Percentiles rank a stretch among this genome's conserved stretches.
These are phyloP conservation scores for Lottia scabra DNA, from an alignment of 2,888 invertebrate species.

Conservation along the genomic window DNA sequence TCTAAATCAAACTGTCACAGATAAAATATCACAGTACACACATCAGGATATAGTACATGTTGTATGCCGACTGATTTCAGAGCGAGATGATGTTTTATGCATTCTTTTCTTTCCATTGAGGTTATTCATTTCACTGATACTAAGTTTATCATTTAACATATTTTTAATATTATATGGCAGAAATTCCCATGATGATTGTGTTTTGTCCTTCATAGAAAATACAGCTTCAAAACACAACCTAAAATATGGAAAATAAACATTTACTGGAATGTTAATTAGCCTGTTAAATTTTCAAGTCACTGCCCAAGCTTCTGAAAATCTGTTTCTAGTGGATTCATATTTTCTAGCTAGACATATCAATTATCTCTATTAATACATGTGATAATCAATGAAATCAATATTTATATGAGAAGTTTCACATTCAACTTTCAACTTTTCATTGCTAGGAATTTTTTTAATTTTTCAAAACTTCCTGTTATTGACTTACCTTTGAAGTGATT, in stretches of 20 bases:
- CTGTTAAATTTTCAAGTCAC: not conserved
- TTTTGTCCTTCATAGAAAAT: conserved; percentile 27
- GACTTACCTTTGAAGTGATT: conserved; percentile 51
- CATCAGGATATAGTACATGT: not conserved
- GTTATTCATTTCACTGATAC: too few species aligned
- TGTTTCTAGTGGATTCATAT: too few species aligned
- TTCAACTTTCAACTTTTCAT: too few species aligned
- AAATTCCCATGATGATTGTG: conserved; percentile 31
- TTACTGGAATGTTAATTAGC: not conserved
- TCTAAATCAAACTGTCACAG: too few species aligned
- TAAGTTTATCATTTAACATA: conserved; percentile 30
- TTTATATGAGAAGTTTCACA: not conserved
- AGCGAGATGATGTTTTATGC: not conserved
- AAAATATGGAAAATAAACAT: conserved; percentile 17
- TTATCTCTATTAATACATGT: too few species aligned
- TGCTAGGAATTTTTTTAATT: too few species aligned
- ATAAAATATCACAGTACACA: too few species aligned
- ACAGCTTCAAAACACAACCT: conserved; percentile 45
- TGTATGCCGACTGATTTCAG: conserved; percentile 10
- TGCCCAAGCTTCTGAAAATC: too few species aligned
- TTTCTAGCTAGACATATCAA: too few species aligned
- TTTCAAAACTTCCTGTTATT: too few species aligned
- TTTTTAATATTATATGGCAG: conserved; percentile 32
- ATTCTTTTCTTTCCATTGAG: too few species aligned
- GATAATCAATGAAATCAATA: too few species aligned